A percentile compares a stretch with the other conserved stretches of the same genome.
Evolutionary conservation across 2,797 vertebrate genomes (phyloP).

Genomic region (Denticeps clupeoides): DNA sequence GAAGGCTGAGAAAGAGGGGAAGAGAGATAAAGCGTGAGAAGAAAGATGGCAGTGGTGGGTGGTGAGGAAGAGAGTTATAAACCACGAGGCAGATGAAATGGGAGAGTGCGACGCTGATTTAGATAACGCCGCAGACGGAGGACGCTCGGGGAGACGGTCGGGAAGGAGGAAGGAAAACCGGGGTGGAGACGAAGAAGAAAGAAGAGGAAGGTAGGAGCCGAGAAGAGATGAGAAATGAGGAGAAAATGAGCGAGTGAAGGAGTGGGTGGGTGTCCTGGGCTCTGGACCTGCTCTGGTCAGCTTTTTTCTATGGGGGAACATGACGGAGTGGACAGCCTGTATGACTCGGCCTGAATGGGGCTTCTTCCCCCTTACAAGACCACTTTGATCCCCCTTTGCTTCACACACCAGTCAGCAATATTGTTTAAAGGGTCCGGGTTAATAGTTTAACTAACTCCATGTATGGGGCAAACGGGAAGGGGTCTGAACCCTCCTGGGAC

Average conservation of each 20-base stretch:
- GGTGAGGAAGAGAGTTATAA: not conserved
- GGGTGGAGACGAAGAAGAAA: conserved; percentile 1
- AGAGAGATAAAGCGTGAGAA: conserved; percentile 13
- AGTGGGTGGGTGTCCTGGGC: conserved; percentile 57
- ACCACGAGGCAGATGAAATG: not conserved
- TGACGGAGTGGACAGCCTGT: conserved; percentile 62
- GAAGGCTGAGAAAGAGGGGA: conserved; percentile 31
- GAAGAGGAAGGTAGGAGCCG: not conserved
- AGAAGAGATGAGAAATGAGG: conserved; percentile 42
- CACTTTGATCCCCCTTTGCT: conserved; percentile 68
- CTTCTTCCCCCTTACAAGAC: conserved; percentile 63
- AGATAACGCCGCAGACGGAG: too few relatives aligned
- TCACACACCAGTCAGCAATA: conserved; percentile 69
- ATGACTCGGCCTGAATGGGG: conserved; percentile 45
- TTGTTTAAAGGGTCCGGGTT: conserved; percentile 61
- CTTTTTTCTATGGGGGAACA: conserved; percentile 47
- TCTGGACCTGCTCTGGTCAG: conserved; percentile 43
- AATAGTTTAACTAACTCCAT: conserved; percentile 56
- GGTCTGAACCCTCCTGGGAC: not conserved
- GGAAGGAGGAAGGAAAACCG: not conserved
- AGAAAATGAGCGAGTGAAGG: conserved; percentile 44
- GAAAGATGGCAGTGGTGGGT: not conserved
- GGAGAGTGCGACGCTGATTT: not conserved
- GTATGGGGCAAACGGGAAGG: conserved; percentile 22
- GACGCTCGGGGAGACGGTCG: too few relatives aligned